Evolutionary conservation across 2,888 invertebrate genomes (phyloP).

Genomic region (Herminia tarsipennalis): DNA sequence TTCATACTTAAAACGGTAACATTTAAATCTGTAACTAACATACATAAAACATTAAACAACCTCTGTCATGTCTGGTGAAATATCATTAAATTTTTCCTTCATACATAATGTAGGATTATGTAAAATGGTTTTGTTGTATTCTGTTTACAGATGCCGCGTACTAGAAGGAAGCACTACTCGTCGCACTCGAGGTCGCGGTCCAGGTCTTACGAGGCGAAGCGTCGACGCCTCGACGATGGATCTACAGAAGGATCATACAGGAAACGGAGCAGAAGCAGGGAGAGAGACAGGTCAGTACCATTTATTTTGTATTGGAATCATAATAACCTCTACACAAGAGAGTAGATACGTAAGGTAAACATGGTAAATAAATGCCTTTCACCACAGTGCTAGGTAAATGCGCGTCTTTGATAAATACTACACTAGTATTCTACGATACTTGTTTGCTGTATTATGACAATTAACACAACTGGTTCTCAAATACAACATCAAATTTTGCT

Average conservation of each 20-base stretch:
- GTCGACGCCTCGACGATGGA: constrained; percentile 88
- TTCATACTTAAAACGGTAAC: neutral
- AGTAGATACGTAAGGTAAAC: too few species aligned
- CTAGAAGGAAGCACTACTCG: constrained; percentile 92
- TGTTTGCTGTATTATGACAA: too few species aligned
- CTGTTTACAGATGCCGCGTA: constrained; percentile 91
- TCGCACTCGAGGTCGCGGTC: constrained; percentile 86
- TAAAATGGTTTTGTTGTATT: constrained; percentile 10
- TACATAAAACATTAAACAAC: constrained; percentile 14
- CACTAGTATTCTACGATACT: too few species aligned
- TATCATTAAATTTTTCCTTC: neutral
- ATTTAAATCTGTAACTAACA: constrained; percentile 24
- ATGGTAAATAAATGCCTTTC: too few species aligned
- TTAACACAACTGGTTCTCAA: too few species aligned
- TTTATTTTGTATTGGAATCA: neutral
- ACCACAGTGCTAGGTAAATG: too few species aligned
- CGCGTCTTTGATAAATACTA: too few species aligned
- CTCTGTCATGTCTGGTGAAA: constrained; percentile 29
- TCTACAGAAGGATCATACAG: constrained; percentile 75
- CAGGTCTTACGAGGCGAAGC: constrained; percentile 87
- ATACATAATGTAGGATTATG: constrained; percentile 1
- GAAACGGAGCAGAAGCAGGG: constrained; percentile 79
- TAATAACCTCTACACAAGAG: neutral
- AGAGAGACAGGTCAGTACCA: constrained; percentile 86
- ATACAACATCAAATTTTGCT: too few species aligned